Percentiles rank a stretch among this genome's conserved stretches.
phyloP scores from a whole-genome alignment of 2,113 vertebrate genomes.

The Neotoma lepida region DNA sequence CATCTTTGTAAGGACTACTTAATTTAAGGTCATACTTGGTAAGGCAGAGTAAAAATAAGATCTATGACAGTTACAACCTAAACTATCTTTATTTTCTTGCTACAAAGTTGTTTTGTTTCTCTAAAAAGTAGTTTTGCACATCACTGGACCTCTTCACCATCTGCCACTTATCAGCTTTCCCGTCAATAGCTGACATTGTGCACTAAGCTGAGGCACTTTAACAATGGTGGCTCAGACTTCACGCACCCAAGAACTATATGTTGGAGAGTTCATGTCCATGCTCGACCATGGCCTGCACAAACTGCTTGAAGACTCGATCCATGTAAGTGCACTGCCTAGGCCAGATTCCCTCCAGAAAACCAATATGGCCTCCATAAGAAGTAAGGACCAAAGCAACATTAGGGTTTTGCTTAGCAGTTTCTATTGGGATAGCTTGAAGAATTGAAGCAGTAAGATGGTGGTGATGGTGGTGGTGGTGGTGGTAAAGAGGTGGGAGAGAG shows the following conservation, averaged over 20 bases:
- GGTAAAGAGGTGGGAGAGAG: neutral
- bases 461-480: neutral
- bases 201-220: constrained; percentile 81
- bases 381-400: constrained; percentile 96
- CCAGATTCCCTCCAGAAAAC: constrained; percentile 98
- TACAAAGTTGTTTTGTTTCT: constrained; percentile 83
- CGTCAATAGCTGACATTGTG: constrained; percentile 82
- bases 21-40: constrained; percentile 87
- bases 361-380: constrained; percentile 96
- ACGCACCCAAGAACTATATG: constrained; percentile 80
- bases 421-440: constrained; percentile 93
- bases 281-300: constrained; percentile 94
- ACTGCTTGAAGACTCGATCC: constrained; percentile 99
- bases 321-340: constrained; percentile 97
- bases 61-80: constrained; percentile 84
- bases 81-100: constrained; percentile 82
- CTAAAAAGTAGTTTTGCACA: constrained; percentile 83
- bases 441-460: neutral
- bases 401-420: constrained; percentile 97
- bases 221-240: constrained; percentile 57
- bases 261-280: constrained; percentile 89
- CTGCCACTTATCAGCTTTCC: constrained; percentile 78
- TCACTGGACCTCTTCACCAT: constrained; percentile 81
- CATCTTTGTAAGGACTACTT: constrained; percentile 80
- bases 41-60: constrained; percentile 89